Evolutionary conservation across 2,113 vertebrate species (phyloP).

Genomic region (Sinocyclocheilus anophthalmus): DNA sequence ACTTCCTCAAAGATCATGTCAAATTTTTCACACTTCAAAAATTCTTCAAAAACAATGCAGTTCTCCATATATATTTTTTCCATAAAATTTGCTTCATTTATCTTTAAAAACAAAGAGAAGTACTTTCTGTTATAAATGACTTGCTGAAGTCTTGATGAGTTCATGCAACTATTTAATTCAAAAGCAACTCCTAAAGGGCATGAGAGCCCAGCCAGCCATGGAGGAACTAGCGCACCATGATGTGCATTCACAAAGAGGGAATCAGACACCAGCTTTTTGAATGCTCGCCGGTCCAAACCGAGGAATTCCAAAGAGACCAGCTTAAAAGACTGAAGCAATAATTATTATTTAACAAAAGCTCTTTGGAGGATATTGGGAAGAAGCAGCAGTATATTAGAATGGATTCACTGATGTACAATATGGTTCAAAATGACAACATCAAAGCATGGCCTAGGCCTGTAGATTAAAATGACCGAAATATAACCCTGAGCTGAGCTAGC

Average conservation of each 20-base stretch:
- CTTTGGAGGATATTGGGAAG: conserved; percentile 42
- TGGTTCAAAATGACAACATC: conserved; percentile 51
- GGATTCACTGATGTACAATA: conserved; percentile 42
- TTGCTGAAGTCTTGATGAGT: conserved; percentile 7
- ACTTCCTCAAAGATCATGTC: too few species aligned
- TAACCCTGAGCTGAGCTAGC: conserved; percentile 44
- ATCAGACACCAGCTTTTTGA: conserved; percentile 35
- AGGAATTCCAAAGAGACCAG: conserved; percentile 43
- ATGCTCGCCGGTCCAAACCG: conserved; percentile 20
- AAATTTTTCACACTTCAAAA: too few species aligned
- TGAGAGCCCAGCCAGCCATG: conserved; percentile 36
- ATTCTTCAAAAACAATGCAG: too few species aligned
- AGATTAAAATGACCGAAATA: conserved; percentile 47
- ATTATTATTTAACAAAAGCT: conserved; percentile 44
- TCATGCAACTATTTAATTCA: not conserved
- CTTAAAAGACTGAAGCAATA: conserved; percentile 40
- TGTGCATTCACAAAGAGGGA: conserved; percentile 43
- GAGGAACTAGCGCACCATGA: conserved; percentile 30
- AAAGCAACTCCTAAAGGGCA: conserved; percentile 36
- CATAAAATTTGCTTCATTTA: not conserved
- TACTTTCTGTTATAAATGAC: not conserved
- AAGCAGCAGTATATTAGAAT: conserved; percentile 32
- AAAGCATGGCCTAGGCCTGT: conserved; percentile 42
- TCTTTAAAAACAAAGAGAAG: conserved; percentile 2
- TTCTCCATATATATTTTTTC: not conserved